Conservation (phyloP, 2,113 vertebrate genomes). For the Ceyx margarethae region DNA sequence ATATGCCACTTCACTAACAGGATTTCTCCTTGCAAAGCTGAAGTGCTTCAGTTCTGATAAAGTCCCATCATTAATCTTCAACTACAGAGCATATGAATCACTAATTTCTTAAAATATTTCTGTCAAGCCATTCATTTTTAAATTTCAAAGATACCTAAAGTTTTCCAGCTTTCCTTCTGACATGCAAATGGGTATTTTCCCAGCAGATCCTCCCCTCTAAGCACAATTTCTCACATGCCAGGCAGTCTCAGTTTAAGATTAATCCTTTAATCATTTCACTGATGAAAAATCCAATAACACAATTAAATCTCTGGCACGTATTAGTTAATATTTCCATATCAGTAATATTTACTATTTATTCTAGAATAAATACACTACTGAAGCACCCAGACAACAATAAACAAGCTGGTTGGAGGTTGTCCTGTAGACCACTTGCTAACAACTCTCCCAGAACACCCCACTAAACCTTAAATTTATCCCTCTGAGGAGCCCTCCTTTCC, state of each 20-base stretch:
- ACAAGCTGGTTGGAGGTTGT: fast-evolving
- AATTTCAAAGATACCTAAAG: background rate
- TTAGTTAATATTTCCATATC: constrained; percentile 31
- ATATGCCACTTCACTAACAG: background rate
- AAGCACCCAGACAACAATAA: background rate
- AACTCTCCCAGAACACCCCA: background rate
- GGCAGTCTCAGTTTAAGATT: background rate
- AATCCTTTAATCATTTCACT: background rate
- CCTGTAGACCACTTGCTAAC: background rate
- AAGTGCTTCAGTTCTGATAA: background rate
- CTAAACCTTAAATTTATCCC: background rate
- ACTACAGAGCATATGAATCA: background rate
- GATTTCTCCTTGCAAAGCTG: constrained; percentile 8
- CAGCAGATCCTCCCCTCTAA: background rate
- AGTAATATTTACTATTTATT: constrained; percentile 30
- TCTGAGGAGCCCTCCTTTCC: background rate
- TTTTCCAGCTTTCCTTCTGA: background rate
- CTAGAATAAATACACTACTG: background rate
- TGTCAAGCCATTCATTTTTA: constrained; percentile 30
- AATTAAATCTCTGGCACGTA: constrained; percentile 26
- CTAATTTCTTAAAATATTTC: constrained; percentile 21
- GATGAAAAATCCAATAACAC: constrained; percentile 15
- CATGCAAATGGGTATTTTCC: background rate
- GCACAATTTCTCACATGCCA: background rate
- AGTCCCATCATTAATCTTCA: background rate